Evolutionary conservation across 2,113 vertebrate genomes (phyloP).

Genomic region (Eclectus roratus): DNA sequence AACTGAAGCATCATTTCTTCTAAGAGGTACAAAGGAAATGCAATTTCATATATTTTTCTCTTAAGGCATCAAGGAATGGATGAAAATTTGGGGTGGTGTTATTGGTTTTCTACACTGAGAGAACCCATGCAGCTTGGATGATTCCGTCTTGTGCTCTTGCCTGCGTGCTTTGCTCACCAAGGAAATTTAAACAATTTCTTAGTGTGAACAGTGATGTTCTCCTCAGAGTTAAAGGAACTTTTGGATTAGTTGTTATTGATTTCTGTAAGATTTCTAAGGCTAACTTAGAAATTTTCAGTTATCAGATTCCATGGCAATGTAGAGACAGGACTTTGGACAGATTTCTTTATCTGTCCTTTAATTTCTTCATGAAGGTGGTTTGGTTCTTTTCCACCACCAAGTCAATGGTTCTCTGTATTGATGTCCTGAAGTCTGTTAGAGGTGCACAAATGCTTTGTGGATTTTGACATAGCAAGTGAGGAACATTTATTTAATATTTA

Average conservation of each 20-base stretch:
- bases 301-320: neutral
- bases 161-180: neutral
- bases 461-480: neutral
- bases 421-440: neutral
- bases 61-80: neutral
- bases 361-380: neutral
- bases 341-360: neutral
- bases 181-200: neutral
- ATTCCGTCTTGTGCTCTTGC: neutral
- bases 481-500: neutral
- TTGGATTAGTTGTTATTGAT: neutral
- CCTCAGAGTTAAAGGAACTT: neutral
- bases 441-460: neutral
- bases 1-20: neutral
- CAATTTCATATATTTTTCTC: neutral
- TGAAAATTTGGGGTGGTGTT: neutral
- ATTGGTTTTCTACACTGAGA: neutral
- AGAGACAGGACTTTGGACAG: neutral
- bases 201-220: neutral
- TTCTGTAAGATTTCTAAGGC: neutral
- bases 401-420: neutral
- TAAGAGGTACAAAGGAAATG: neutral
- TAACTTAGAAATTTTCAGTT: neutral
- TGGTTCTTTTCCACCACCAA: neutral
- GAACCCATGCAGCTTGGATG: neutral